Base-by-base conservation (phyloP, 2,888 invertebrate genomes). In the Epinotia ramella region DNA sequence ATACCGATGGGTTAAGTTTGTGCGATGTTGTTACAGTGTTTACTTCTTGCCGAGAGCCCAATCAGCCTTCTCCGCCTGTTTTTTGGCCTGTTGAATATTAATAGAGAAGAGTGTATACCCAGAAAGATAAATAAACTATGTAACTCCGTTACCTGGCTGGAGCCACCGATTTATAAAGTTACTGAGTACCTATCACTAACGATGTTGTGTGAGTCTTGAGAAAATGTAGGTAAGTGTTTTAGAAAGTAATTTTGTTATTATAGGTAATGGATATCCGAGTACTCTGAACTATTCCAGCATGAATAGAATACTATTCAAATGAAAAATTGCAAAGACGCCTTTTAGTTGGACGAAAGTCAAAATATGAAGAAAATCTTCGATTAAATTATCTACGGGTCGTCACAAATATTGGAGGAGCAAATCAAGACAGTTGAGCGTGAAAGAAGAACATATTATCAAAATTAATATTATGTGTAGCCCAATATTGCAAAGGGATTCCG, bases 61-160 rank as follows among this genome's bases (percentile, higher is more conserved):
- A 90, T 96, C 96, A 92, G 96, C 96, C 89, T 96, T 96, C 95
- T 97, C 96, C 89, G 96, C 96, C 90, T 28, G 24, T 28, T 96
- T 96, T 96, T 97, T 97, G 87, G 96, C 96, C 97, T 97, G 96
- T 95, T 91, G 86, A 95, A 92, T 81, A 91, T 86, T 86, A 91
- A 86, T 64, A 66, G 65, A 74, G 49, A 62, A 63, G 49, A 72
- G 69, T 76, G 70, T 78, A 79, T 49, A 44, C 59, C 60, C 63
- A 68, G 46, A 16, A 49, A 64, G 24, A 13, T 63, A 56, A 56
- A 62, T 24, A 18, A 9, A 33, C 7, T 44, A n/a, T 28, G 24
- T 40, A 20, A 63, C 40, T 18, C 18, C 13, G 18, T 24, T 68
- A 33, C 11, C n/a, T 11, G 13, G 20, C 13, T 16, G 6, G 18